phyloP scores from a whole-genome alignment of 2,113 vertebrate species.

The Sylvia atricapilla region DNA sequence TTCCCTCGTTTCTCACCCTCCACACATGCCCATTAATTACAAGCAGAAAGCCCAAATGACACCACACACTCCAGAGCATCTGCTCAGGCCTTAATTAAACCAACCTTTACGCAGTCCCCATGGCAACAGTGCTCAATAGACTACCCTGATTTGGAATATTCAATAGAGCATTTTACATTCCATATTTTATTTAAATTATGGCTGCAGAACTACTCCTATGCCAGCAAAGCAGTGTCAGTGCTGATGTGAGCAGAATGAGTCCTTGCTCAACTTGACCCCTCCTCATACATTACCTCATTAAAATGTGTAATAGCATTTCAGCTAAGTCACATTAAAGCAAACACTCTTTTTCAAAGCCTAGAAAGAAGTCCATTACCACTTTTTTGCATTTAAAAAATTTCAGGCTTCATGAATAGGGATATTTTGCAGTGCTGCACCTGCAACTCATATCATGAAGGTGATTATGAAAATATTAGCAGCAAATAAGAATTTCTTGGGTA shows the following conservation, averaged over 20 bases:
- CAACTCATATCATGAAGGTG: neutral
- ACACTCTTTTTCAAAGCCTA: neutral
- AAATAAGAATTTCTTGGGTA: neutral
- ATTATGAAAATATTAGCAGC: neutral
- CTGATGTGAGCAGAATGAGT: neutral
- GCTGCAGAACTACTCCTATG: conserved; percentile 2
- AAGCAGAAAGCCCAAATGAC: conserved; percentile 58
- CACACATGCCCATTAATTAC: conserved; percentile 29
- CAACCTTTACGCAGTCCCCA: conserved; percentile 44
- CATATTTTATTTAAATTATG: conserved; percentile 57
- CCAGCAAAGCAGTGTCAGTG: neutral
- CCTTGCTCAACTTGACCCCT: conserved; percentile 8
- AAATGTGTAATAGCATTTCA: neutral
- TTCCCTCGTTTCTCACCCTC: neutral
- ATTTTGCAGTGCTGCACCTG: neutral
- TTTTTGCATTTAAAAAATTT: neutral
- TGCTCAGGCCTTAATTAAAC: conserved; percentile 74
- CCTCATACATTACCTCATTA: neutral
- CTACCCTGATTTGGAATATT: conserved; percentile 37
- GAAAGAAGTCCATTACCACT: neutral
- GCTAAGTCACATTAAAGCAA: neutral
- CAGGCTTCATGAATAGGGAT: neutral
- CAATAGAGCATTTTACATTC: conserved; percentile 39
- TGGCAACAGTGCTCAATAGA: conserved; percentile 66
- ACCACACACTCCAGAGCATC: conserved; percentile 66